phyloP scores from a whole-genome alignment of 2,113 vertebrate genomes.

The Mormyrus lacerda region DNA sequence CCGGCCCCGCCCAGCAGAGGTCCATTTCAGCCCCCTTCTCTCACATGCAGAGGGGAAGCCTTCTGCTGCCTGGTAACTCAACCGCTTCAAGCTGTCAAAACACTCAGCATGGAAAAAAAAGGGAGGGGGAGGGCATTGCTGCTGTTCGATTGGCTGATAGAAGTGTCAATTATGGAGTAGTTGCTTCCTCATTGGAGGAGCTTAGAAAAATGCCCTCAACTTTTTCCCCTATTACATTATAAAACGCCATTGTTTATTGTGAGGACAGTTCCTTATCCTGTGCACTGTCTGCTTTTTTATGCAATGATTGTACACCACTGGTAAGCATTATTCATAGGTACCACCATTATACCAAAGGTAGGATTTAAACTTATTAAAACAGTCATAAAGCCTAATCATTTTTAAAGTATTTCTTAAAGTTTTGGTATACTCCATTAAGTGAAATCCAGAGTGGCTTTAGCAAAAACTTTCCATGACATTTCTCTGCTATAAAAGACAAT shows the following conservation, averaged over 20 bases:
- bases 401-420: background rate
- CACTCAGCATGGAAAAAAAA: constrained; percentile 33
- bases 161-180: background rate
- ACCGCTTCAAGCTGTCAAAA: constrained; percentile 63
- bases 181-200: background rate
- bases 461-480: no score
- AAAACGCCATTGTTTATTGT: constrained; percentile 19
- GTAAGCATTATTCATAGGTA: background rate
- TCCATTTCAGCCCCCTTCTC: constrained; percentile 12
- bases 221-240: background rate
- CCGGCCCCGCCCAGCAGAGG: background rate
- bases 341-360: background rate
- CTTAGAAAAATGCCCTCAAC: background rate
- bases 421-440: background rate
- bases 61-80: constrained; percentile 47
- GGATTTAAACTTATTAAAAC: background rate
- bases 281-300: constrained; percentile 24
- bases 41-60: constrained; percentile 37
- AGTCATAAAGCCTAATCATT: background rate
- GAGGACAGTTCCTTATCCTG: constrained; percentile 15
- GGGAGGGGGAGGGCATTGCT: background rate
- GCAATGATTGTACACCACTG: constrained; percentile 25
- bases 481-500: background rate
- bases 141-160: background rate
- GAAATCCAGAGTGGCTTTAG: background rate